Conservation (phyloP, 1,140 invertebrate genomes). For the Lepidurus couesii region DNA sequence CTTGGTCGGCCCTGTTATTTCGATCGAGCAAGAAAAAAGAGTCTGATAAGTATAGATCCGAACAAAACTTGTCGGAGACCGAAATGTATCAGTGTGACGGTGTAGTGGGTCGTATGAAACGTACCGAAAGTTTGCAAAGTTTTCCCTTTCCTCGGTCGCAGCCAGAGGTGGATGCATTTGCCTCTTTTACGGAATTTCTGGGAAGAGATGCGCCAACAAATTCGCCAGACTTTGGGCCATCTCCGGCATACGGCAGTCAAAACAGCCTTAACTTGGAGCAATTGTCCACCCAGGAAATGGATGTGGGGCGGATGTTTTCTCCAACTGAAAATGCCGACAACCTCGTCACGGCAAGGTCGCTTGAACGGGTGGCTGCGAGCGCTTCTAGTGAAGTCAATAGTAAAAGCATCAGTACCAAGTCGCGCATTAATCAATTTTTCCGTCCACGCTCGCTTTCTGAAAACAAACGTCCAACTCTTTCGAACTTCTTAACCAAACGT, state of each 20-base stretch:
- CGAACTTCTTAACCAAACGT: neutral
- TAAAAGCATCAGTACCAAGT: neutral
- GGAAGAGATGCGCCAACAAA: neutral
- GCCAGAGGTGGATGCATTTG: neutral
- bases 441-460: neutral
- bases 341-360: neutral
- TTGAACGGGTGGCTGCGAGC: neutral
- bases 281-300: neutral
- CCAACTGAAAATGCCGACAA: neutral
- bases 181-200: neutral
- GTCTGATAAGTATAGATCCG: neutral
- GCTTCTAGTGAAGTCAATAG: neutral
- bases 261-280: constrained; percentile 4
- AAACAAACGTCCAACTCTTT: neutral
- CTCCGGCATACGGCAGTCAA: constrained; percentile 12
- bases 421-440: constrained; percentile 3
- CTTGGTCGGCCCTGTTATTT: neutral
- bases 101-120: neutral
- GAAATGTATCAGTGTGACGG: neutral
- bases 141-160: neutral
- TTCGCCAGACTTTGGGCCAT: neutral
- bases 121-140: neutral
- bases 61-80: neutral
- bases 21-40: neutral
- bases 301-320: neutral